Evolutionary conservation across 2,797 vertebrate species (phyloP), one percentile per base, ranked within the genome.

Genomic region (Hypotaenidia okinawae): DNA sequence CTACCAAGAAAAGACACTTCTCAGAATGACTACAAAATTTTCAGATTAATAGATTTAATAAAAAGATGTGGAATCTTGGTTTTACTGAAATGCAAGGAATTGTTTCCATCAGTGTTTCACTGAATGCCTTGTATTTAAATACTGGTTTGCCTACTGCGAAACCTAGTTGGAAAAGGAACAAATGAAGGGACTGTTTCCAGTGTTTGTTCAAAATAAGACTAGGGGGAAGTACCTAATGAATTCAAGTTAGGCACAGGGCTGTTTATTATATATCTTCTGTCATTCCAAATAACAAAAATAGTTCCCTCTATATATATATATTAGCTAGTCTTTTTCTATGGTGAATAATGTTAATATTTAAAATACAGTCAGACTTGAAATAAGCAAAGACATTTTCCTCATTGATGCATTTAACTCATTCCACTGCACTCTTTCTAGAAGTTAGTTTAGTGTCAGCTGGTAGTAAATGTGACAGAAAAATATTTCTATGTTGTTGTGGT

Each of bases 391-490:
- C 4, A 51, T 84, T 77, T 87, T 67, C 19, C 32, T 63, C 22
- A 35, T 27, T 72, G 19, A 52, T 83, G 87, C 67, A 77, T 83
- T 64, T 89, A 58, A 57, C 14, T 90, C 43, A 67, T 87, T 55
- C 51, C 86, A 35, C 57, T 21, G 4, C 73, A 67, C 23, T 30
- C 28, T 93, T 95, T 89, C 55, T 76, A 63, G 74, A 84, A 94
- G 59, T 86, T 76, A 59, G 18, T 79, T 82, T 91, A 79, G 49
- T 28, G 82, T 67, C 43, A 94, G 47, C 19, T 90, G 75, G 67
- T 86, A 89, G 78, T 74, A 89, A 94, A 92, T 68, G 45, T 89
- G 78, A 83, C 81, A 70, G 86, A 70, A 95, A 87, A 79, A 86
- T 84, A 75, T 93, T 90, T 92, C 81, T 94, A 55, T 84, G n/a